phyloP scores from a whole-genome alignment of 1,140 invertebrate genomes.

The Drosophila kepulauana region DNA sequence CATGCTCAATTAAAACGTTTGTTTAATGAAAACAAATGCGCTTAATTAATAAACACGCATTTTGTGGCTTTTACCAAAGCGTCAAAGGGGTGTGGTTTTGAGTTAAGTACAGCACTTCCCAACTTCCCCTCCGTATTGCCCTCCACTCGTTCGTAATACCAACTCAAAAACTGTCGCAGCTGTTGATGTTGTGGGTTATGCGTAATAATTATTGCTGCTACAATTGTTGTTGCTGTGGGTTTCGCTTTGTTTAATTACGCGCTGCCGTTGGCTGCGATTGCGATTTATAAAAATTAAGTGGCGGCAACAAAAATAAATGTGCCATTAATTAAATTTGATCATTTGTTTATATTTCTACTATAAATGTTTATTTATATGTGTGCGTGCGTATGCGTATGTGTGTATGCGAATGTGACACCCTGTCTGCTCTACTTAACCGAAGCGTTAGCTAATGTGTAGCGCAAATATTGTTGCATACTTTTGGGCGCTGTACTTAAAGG shows the following conservation, averaged over 20 bases:
- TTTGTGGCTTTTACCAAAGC: conserved; percentile 70
- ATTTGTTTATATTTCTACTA: conserved; percentile 52
- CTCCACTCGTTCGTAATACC: conserved; percentile 38
- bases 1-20: conserved; percentile 85
- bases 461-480: conserved; percentile 46
- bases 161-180: conserved; percentile 72
- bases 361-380: conserved; percentile 31
- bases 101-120: conserved; percentile 37
- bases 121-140: not conserved
- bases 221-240: conserved; percentile 34
- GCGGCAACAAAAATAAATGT: conserved; percentile 41
- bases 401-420: conserved; percentile 16
- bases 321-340: conserved; percentile 54
- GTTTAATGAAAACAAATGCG: conserved; percentile 85
- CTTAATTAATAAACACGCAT: conserved; percentile 85
- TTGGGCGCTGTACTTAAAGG: conserved; percentile 34
- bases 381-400: not conserved
- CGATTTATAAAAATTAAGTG: conserved; percentile 70
- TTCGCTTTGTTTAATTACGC: conserved; percentile 40
- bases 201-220: conserved; percentile 58
- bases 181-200: conserved; percentile 73
- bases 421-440: conserved; percentile 2
- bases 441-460: not conserved
- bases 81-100: conserved; percentile 12
- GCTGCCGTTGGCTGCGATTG: conserved; percentile 35